phyloP scores from a whole-genome alignment of 2,113 vertebrate genomes.

The Lepus americanus region DNA sequence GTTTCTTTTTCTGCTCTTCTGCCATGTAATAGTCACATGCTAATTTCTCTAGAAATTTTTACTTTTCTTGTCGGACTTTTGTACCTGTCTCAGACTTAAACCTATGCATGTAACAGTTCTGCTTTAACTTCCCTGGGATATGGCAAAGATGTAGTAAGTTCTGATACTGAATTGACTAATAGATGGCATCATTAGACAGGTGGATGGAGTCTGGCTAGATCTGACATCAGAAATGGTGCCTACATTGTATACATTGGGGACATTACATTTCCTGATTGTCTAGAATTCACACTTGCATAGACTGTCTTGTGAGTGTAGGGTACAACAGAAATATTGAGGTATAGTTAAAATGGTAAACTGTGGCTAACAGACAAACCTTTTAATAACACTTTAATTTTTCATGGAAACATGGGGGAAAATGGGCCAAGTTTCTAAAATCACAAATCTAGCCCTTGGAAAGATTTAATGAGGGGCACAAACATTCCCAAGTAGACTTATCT shows the following conservation, averaged over 20 bases:
- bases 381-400: conserved; percentile 5
- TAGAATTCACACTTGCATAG: not conserved
- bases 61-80: not conserved
- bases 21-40: not conserved
- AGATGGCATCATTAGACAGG: not conserved
- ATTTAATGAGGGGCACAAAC: not conserved
- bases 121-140: not conserved
- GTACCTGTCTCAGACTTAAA: not conserved
- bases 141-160: not conserved
- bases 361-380: not conserved
- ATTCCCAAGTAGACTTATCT: not conserved
- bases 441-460: not conserved
- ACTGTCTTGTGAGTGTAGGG: not conserved
- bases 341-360: not conserved
- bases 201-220: not conserved
- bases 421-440: not conserved
- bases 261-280: not conserved
- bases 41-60: not conserved
- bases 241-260: not conserved
- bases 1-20: not conserved
- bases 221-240: not conserved
- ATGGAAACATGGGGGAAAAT: not conserved
- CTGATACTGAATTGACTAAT: not conserved
- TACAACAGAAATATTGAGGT: not conserved
- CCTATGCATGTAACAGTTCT: not conserved